Percentiles rank a stretch among this genome's conserved stretches.
phyloP scores from a whole-genome alignment of 2,888 invertebrate species.

The Stegana nigrithorax region DNA sequence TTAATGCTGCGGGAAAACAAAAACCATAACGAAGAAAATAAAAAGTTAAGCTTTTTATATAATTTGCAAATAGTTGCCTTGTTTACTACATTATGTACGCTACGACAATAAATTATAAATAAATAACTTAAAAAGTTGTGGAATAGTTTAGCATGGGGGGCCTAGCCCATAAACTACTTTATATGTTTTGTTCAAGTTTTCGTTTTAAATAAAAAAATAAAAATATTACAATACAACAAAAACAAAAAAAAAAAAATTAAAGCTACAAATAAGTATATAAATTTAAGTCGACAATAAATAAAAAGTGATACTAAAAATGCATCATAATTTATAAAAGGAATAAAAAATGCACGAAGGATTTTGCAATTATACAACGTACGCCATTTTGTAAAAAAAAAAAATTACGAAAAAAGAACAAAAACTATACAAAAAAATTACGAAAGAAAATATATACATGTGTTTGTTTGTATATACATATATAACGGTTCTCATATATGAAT shows the following conservation, averaged over 20 bases:
- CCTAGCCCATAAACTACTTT: slow-evolving; percentile 4
- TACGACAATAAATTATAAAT: slow-evolving; percentile 3
- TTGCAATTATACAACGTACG: too few species aligned
- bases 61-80: too few species aligned
- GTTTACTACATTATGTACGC: too few species aligned
- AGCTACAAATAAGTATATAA: background rate
- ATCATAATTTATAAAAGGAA: slow-evolving; percentile 7
- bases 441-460: too few species aligned
- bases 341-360: background rate
- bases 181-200: slow-evolving; percentile 33
- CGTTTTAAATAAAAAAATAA: slow-evolving; percentile 31
- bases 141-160: slow-evolving; percentile 39
- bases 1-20: slow-evolving; percentile 39
- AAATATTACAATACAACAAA: slow-evolving; percentile 30
- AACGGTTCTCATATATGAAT: too few species aligned
- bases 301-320: slow-evolving; percentile 1
- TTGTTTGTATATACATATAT: too few species aligned
- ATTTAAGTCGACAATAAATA: slow-evolving; percentile 17
- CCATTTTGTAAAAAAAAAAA: too few species aligned
- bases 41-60: too few species aligned
- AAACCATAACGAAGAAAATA: slow-evolving; percentile 11
- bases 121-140: slow-evolving; percentile 34
- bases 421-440: too few species aligned
- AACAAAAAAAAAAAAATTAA: slow-evolving; percentile 16
- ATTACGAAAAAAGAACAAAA: too few species aligned